Base-by-base conservation (phyloP, 2,888 invertebrate species). In the Dolichomitus sp. region DNA sequence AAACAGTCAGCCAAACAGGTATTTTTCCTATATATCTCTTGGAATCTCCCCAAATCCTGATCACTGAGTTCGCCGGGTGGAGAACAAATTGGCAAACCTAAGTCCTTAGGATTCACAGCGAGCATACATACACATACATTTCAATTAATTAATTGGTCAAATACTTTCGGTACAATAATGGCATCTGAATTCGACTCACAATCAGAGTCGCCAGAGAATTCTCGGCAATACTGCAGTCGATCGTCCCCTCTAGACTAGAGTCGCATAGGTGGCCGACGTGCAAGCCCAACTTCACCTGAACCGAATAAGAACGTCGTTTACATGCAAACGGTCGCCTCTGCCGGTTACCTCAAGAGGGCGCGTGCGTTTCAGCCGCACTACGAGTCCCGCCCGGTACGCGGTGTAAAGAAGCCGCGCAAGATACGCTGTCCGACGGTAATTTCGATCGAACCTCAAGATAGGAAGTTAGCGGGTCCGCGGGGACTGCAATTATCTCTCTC, bases 281-380 rank as follows among this genome's bases (percentile, higher is more conserved):
- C 78, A 76, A 85, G 80, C 85, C 84, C 88, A 87, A 89, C 87
- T 88, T 88, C 54, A 50, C 33, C 45, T 27, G 37, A 48, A 87
- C 84, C 87, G 83, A 86, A 84, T 88, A 88, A 90, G 86, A 87
- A 86, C 89, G 88, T 90, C 89, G 88, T 90, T 90, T 90, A 89
- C 89, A 89, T 90, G 89, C 90, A 90, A 89, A 88, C 86, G 87
- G 85, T 86, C 83, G 81, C 83, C 75, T 65, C 69, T 4, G 19
- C 33, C 45, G 33, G 70, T 72, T 69, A 48, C 52, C 37, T 45
- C 23, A 48, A 48, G 54, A 30, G 45, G 11, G 45, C 45, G 59
- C 66, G 66, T 65, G 66, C 80, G 79, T 40, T 52, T 50, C 27
- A 33, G 52, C n/a, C 48, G 57, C 76, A 61, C 27, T 12, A 42